Percentiles rank a stretch among this genome's conserved stretches.
Evolutionary conservation across 2,888 invertebrate species (phyloP).

Genomic region (Thymelicus acteon): DNA sequence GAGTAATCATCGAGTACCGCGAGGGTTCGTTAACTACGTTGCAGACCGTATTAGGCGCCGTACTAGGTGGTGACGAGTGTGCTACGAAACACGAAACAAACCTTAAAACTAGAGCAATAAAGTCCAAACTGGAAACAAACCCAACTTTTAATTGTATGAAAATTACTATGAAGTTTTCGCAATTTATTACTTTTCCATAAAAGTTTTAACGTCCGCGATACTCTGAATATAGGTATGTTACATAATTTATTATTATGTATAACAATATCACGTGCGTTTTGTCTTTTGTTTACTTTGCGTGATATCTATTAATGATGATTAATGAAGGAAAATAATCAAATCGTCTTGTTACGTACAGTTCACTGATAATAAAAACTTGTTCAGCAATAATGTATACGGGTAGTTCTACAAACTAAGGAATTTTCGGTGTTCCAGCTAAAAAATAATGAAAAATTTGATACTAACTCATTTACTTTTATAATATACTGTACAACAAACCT

Average conservation of each 20-base stretch:
- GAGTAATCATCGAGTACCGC: conserved; percentile 12
- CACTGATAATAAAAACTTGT: conserved; percentile 3
- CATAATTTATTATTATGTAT: neutral
- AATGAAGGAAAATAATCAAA: conserved; percentile 28
- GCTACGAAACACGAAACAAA: conserved; percentile 14
- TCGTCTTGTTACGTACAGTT: neutral
- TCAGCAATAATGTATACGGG: neutral
- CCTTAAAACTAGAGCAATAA: conserved; percentile 7
- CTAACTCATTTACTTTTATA: no score
- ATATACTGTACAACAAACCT: no score
- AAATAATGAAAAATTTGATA: no score
- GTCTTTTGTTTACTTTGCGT: conserved; percentile 24
- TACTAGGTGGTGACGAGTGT: conserved; percentile 28
- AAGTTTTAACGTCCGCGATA: conserved; percentile 20
- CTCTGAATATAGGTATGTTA: conserved; percentile 14
- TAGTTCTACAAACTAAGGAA: no score
- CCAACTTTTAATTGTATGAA: conserved; percentile 25
- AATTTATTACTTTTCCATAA: conserved; percentile 30
- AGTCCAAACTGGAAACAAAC: conserved; percentile 10
- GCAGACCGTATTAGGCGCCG: conserved; percentile 35
- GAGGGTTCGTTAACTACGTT: conserved; percentile 14
- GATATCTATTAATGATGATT: conserved; percentile 28
- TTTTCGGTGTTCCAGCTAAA: no score
- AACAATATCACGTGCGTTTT: conserved; percentile 11
- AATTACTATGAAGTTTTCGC: conserved; percentile 23